Evolutionary conservation across 2,113 vertebrate genomes (phyloP).

Genomic region (Helogale parvula): DNA sequence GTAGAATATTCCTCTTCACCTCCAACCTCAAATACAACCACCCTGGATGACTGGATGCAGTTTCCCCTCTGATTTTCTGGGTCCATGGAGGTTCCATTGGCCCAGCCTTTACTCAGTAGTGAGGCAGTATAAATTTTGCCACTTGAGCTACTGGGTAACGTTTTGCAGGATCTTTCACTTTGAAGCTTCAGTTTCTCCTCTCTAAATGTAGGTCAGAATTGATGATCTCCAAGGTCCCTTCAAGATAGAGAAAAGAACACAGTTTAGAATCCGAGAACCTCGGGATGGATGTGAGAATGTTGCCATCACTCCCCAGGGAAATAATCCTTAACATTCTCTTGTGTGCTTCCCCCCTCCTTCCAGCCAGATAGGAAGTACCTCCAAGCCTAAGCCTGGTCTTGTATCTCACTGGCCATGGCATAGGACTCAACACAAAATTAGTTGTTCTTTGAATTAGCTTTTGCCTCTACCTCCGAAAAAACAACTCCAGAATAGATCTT

Average conservation of each 20-base stretch:
- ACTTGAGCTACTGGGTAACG: neutral
- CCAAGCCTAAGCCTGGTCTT: neutral
- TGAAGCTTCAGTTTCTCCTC: neutral
- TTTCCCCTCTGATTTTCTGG: neutral
- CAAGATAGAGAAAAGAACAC: neutral
- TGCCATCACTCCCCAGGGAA: neutral
- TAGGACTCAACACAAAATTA: neutral
- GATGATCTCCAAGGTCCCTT: slow-evolving; percentile 7
- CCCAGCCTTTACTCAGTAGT: neutral
- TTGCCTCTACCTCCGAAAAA: neutral
- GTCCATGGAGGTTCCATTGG: neutral
- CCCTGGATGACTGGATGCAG: neutral
- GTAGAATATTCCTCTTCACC: neutral
- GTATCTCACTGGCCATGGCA: neutral
- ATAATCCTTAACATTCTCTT: neutral
- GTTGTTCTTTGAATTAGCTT: neutral
- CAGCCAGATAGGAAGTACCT: neutral
- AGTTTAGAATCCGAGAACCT: slow-evolving; percentile 4
- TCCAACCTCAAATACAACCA: neutral
- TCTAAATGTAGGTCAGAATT: slow-evolving; percentile 30
- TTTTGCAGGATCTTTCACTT: neutral
- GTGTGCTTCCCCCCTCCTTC: neutral
- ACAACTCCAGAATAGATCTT: neutral
- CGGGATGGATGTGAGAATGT: neutral
- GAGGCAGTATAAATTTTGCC: neutral